Conservation (phyloP, 2,888 invertebrate genomes). For the Apamea monoglypha region DNA sequence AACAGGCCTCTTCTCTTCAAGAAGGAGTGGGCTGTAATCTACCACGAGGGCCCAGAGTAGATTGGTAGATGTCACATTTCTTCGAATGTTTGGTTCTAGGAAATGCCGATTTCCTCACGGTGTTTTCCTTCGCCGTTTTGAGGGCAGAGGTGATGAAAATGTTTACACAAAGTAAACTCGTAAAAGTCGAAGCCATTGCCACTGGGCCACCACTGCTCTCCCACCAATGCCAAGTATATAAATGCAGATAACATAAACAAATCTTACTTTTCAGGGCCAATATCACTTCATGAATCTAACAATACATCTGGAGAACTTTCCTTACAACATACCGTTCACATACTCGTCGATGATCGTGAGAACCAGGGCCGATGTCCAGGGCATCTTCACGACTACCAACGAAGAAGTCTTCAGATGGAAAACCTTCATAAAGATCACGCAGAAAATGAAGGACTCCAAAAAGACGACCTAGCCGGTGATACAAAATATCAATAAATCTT, state of each 20-base stretch:
- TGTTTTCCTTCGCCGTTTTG: background rate
- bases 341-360: conserved; percentile 63
- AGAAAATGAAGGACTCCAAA: conserved; percentile 51
- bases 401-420: conserved; percentile 61
- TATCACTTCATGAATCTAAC: conserved; percentile 60
- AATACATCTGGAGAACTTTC: conserved; percentile 65
- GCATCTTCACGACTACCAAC: conserved; percentile 50
- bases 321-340: conserved; percentile 64
- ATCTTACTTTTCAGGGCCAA: conserved; percentile 55
- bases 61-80: background rate
- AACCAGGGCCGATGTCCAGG: conserved; percentile 62
- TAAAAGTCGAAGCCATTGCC: too few relatives aligned
- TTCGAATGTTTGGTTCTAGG: background rate
- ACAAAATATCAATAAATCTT: background rate
- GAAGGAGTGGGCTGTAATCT: background rate
- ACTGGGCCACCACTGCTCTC: background rate
- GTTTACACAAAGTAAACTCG: background rate
- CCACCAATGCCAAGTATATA: background rate
- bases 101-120: background rate
- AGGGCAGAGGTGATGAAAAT: background rate
- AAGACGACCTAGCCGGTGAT: conserved; percentile 16
- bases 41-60: too few relatives aligned
- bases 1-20: background rate
- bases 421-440: conserved; percentile 60
- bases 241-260: background rate